phyloP scores from a whole-genome alignment of 2,888 invertebrate species.

The Schrankia costaestrigalis region DNA sequence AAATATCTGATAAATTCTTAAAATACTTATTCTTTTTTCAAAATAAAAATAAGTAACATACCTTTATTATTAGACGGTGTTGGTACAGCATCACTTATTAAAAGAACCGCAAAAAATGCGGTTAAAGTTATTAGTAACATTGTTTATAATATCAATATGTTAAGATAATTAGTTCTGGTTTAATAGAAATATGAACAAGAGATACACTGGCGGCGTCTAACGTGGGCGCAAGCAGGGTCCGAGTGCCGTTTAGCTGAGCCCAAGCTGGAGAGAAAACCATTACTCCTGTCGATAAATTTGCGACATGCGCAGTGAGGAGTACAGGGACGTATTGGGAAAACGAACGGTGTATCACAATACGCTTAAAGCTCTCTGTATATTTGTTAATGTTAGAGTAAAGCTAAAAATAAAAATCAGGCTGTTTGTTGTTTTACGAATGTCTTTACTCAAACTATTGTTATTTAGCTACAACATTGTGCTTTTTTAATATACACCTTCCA shows the following conservation, averaged over 20 bases:
- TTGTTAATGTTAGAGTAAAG: too few species aligned
- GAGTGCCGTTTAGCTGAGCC: constrained; percentile 61
- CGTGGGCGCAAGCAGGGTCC: constrained; percentile 57
- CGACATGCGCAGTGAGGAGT: constrained; percentile 71
- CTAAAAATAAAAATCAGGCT: too few species aligned
- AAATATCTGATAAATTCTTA: too few species aligned
- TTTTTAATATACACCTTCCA: too few species aligned
- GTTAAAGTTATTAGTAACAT: constrained; percentile 68
- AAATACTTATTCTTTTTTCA: too few species aligned
- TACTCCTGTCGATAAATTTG: constrained; percentile 73
- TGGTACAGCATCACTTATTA: constrained; percentile 58
- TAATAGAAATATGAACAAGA: constrained; percentile 29
- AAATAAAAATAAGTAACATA: constrained; percentile 38
- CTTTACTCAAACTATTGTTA: too few species aligned
- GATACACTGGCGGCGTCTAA: constrained; percentile 51
- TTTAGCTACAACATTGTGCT: too few species aligned
- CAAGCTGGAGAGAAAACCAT: constrained; percentile 56
- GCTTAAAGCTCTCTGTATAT: too few species aligned
- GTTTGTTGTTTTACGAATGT: too few species aligned
- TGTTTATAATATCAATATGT: constrained; percentile 22
- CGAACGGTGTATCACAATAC: too few species aligned
- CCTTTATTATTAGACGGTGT: constrained; percentile 70
- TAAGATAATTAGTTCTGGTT: constrained; percentile 28
- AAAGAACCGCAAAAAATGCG: constrained; percentile 70
- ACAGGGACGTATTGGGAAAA: constrained; percentile 60